phyloP scores from a whole-genome alignment of 2,113 vertebrate species.

The Ciconia stormi region DNA sequence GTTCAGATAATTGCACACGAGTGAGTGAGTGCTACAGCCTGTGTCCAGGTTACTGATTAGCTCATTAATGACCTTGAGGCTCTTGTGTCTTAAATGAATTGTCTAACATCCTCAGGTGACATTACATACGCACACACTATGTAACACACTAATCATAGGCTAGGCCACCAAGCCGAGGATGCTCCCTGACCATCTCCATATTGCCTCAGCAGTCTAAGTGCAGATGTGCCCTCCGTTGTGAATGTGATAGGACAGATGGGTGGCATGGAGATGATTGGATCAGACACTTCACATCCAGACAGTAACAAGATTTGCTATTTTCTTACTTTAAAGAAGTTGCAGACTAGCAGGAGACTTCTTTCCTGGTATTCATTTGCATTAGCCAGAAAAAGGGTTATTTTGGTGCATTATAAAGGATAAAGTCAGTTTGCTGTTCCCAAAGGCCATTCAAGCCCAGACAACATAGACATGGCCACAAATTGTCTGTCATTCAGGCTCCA shows the following conservation, averaged over 20 bases:
- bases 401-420: not conserved
- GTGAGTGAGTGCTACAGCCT: not conserved
- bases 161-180: rapidly evolving
- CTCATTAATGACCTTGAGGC: not conserved
- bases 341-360: not conserved
- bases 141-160: not conserved
- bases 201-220: not conserved
- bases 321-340: not conserved
- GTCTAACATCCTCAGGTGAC: not conserved
- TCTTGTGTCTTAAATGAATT: not conserved
- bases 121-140: not conserved
- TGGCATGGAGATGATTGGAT: not conserved
- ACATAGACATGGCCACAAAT: not conserved
- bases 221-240: not conserved
- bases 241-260: not conserved
- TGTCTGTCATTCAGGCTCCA: not conserved
- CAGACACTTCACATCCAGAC: not conserved
- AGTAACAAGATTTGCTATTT: not conserved
- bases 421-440: not conserved
- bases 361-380: not conserved
- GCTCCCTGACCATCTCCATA: not conserved
- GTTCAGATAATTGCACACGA: rapidly evolving
- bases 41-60: not conserved
- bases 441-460: not conserved
- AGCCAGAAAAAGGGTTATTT: not conserved